Conservation (phyloP, 2,113 vertebrate species). For the Axis porcinus region DNA sequence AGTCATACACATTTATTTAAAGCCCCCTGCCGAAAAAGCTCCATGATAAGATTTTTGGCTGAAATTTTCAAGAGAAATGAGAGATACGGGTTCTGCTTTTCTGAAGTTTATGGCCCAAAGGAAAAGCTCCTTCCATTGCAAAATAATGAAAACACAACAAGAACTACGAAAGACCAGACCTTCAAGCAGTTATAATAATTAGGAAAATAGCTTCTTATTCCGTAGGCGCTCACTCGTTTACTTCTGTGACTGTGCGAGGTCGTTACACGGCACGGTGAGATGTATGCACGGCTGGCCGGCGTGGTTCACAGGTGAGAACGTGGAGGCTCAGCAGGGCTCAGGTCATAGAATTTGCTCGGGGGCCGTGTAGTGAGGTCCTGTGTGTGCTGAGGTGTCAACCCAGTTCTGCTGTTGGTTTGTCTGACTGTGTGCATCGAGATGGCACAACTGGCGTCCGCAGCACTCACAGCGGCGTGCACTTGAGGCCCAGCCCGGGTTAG, state of each 20-base stretch:
- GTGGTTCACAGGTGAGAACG: neutral
- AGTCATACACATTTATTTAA: neutral
- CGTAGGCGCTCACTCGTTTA: neutral
- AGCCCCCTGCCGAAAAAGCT: neutral
- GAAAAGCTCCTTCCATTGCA: neutral
- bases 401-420: neutral
- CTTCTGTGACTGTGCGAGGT: rapidly evolving
- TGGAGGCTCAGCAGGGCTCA: neutral
- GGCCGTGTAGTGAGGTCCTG: neutral
- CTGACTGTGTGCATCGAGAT: neutral
- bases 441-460: neutral
- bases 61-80: neutral
- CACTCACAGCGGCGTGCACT: neutral
- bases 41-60: neutral
- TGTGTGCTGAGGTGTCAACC: neutral
- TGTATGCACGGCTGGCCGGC: rapidly evolving
- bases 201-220: neutral
- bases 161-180: neutral
- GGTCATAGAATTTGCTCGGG: neutral
- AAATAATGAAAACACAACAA: neutral
- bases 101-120: neutral
- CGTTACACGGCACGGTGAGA: neutral
- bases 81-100: neutral
- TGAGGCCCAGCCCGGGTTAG: neutral
- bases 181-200: neutral